Conservation (phyloP, 2,797 vertebrate species). For the Tokudaia tokunoshimensis region DNA sequence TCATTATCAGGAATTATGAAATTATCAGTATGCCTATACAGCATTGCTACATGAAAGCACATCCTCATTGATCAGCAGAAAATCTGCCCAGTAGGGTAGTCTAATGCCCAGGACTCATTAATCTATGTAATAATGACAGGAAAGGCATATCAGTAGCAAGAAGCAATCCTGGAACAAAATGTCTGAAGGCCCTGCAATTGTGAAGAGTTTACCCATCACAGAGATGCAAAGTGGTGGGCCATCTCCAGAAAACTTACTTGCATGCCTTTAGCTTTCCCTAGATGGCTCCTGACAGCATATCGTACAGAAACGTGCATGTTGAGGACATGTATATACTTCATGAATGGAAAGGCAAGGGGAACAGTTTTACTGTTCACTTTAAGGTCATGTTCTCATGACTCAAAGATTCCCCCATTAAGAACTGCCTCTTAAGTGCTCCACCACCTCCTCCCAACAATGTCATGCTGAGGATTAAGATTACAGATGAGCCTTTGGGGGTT, state of each 20-base stretch:
- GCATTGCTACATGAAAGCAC: neutral
- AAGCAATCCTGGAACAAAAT: neutral
- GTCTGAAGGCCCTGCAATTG: neutral
- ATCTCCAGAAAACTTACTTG: neutral
- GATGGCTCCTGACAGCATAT: neutral
- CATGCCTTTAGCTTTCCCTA: neutral
- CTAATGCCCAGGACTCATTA: neutral
- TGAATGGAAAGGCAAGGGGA: neutral
- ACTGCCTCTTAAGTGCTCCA: neutral
- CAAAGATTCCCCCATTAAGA: neutral
- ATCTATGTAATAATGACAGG: neutral
- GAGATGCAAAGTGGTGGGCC: neutral
- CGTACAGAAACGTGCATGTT: neutral
- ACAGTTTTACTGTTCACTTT: no score
- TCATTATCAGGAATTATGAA: neutral
- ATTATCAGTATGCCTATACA: neutral
- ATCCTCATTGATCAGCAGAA: neutral
- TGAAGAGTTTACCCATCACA: neutral
- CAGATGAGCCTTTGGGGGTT: neutral
- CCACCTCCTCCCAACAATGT: neutral
- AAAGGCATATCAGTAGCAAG: neutral
- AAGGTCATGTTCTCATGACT: no score
- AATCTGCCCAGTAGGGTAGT: neutral
- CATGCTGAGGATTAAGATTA: neutral
- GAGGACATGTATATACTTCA: neutral